Conservation (phyloP, 2,113 vertebrate species). For the Vulpes vulpes region DNA sequence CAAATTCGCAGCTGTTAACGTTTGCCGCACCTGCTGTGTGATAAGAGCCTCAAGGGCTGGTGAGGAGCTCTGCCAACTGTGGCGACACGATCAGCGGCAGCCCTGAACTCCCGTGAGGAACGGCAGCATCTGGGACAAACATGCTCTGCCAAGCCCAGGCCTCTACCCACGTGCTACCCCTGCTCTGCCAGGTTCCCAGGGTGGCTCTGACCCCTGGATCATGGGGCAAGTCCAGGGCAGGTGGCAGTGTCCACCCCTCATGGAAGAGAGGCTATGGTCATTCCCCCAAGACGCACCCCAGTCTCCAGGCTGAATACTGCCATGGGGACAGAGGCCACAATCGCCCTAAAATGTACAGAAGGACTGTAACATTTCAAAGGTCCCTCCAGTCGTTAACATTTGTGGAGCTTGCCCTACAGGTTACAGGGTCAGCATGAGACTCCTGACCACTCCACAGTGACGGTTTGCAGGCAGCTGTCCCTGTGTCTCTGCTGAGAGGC, state of each 20-base stretch:
- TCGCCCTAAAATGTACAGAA: background rate
- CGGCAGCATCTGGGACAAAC: background rate
- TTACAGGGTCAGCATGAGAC: background rate
- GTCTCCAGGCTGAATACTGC: background rate
- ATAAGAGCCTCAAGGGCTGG: background rate
- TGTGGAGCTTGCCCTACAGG: background rate
- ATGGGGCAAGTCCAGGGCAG: background rate
- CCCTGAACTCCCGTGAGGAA: background rate
- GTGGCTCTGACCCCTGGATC: background rate
- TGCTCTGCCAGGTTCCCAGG: background rate
- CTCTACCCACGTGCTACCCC: background rate
- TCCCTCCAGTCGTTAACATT: too few relatives aligned
- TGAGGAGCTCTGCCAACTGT: background rate
- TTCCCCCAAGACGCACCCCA: background rate
- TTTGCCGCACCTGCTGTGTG: background rate
- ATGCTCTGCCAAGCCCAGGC: background rate
- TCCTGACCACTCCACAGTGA: background rate
- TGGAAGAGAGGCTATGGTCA: background rate
- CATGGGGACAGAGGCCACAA: rapidly evolving
- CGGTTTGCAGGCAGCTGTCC: background rate
- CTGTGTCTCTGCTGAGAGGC: background rate
- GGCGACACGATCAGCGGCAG: background rate
- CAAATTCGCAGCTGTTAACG: background rate
- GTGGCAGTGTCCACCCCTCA: background rate
- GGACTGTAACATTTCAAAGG: rapidly evolving